Base-by-base conservation (phyloP, 2,113 vertebrate genomes). In the Amphilophus citrinellus region DNA sequence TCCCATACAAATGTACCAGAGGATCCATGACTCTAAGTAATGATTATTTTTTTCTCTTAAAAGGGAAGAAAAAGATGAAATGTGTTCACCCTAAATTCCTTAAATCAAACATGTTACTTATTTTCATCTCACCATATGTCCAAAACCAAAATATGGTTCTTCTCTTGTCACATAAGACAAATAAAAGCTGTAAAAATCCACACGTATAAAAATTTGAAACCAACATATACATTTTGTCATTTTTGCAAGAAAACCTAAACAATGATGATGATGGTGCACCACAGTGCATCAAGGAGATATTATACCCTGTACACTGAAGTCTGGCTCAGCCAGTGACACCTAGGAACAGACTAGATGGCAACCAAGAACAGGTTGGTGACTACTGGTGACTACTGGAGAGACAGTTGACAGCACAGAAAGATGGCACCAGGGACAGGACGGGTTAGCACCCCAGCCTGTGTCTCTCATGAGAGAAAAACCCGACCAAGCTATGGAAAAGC, bases 71-170 rank as follows among this genome's bases (percentile, higher is more conserved):
- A 61, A 18, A 18, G 60, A 8, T 61, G 30, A 9, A 61, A 35
- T 4, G 15, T 61, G 60, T 35, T 0, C 8, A 61, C 1, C 4
- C 60, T 24, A 32, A 17, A 32, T 20, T 61, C 17, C 60, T 32
- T 61, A 35, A 61, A 35, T 18, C 15, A 0, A 61, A 61, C 30
- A 61, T 0, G 32, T 15, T 17, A 32, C 15, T 30, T 18, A 8
- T 15, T 35, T 61, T 61, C 0, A 32, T 20, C 60, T 32, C 17
- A 18, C 60, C 30, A 20, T 14, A 44, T 14, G 13, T 32, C 18
- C 60, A 61, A 32, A 35, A 61, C 17, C 17, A 18, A 61, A 61
- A 32, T 35, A 9, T 61, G 60, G 32, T 30, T 15, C 17, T 27
- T 61, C 27, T 61, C 15, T 17, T 32, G 4, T 61, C 60, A 61